These are phyloP conservation scores for Lepidurus packardi DNA, from an alignment of 1,140 invertebrate species.

Conservation along the genomic window DNA sequence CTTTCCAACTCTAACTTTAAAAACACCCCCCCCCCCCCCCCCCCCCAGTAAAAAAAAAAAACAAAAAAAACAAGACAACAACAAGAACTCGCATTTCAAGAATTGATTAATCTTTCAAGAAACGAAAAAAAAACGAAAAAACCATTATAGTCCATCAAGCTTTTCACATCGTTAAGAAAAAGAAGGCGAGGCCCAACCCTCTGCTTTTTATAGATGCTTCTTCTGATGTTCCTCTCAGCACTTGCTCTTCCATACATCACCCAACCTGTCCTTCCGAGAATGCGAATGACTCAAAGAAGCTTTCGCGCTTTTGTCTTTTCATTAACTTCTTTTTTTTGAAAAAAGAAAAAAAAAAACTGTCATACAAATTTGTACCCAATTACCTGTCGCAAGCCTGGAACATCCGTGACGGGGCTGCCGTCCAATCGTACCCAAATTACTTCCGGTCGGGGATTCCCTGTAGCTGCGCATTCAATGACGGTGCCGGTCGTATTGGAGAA, in stretches of 20 bases:
- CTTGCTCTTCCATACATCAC: not conserved
- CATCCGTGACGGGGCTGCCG: slow-evolving; percentile 79
- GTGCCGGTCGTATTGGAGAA: slow-evolving; percentile 92
- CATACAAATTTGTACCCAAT: slow-evolving; percentile 30
- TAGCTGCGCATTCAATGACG: slow-evolving; percentile 83
- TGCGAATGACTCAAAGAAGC: no score
- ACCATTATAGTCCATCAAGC: not conserved
- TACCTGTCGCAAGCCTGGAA: slow-evolving; percentile 78
- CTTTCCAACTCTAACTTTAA: not conserved
- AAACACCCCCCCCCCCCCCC: not conserved
- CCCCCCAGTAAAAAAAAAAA: no score
- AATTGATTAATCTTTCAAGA: no score
- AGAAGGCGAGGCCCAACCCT: slow-evolving; percentile 1
- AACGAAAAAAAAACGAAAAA: no score
- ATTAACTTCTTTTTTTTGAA: no score
- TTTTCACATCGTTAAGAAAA: not conserved
- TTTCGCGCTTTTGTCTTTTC: no score
- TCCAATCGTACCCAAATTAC: slow-evolving; percentile 86
- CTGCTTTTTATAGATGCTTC: not conserved
- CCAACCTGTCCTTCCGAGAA: not conserved
- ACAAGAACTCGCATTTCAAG: no score
- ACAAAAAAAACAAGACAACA: no score
- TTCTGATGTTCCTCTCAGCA: not conserved
- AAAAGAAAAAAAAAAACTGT: no score
- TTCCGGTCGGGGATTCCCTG: slow-evolving; percentile 81